phyloP scores from a whole-genome alignment of 2,113 vertebrate genomes.

The Campylomormyrus numenius region DNA sequence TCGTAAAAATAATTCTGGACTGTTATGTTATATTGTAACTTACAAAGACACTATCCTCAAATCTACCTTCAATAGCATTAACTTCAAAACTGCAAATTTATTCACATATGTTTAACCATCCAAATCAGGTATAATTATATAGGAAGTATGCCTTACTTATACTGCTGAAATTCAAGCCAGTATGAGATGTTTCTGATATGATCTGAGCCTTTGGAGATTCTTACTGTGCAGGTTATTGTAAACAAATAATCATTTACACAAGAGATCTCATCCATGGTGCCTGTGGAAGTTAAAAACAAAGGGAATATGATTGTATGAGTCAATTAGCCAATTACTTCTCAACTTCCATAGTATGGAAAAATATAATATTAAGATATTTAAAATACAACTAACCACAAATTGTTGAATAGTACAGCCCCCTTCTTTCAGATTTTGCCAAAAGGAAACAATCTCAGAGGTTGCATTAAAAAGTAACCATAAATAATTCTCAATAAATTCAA shows the following conservation, averaged over 20 bases:
- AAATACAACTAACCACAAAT: neutral
- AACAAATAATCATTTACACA: constrained; percentile 20
- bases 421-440: neutral
- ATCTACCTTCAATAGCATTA: neutral
- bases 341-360: neutral
- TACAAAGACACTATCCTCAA: neutral
- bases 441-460: neutral
- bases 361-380: neutral
- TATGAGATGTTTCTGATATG: neutral
- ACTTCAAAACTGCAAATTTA: neutral
- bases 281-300: neutral
- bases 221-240: constrained; percentile 10
- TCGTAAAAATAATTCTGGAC: neutral
- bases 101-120: neutral
- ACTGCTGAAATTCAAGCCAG: neutral
- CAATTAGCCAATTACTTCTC: neutral
- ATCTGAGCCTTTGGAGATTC: neutral
- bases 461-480: neutral
- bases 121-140: neutral
- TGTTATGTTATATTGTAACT: neutral
- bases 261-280: neutral
- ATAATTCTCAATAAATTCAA: neutral
- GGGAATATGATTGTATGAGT: neutral
- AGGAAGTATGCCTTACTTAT: neutral
- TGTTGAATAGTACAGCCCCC: neutral